Base-by-base conservation (phyloP, 2,888 invertebrate genomes). In the Ophion slaviceki region DNA sequence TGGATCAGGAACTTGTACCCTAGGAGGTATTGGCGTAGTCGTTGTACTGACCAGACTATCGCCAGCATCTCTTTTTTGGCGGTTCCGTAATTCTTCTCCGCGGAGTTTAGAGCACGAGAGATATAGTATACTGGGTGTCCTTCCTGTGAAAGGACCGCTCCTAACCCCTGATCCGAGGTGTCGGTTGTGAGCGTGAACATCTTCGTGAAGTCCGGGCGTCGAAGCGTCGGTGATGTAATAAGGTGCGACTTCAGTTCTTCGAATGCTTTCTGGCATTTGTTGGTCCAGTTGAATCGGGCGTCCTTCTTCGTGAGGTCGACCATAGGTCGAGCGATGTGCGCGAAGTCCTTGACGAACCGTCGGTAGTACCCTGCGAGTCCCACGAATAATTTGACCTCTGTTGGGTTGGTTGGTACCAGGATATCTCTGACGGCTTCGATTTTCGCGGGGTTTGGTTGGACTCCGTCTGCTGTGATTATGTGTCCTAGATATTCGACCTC, bases 321-420 rank as follows among this genome's bases (percentile, higher is more conserved):
- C 24, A 90, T 77, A 2, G 88, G 84, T 66, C 83, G 75, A 66
- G 88, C 90, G 64, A 85, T 61, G 7, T 87, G 78, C 24, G 91
- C 88, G 17, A 89, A 83, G 76, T 90, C 89, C 62, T 86, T 87
- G 40, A 92, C 87, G 84, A 89, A 91, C 87, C 88, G 88, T 45
- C 86, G 70, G 6, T 90, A 80, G 88, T 91, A 91, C 28, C 89
- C 91, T 4, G 89, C 86, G 61, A 91, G 74, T 8, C 92, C 92
- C 36, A 91, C 85, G 66, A 92, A 88, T 76, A 87, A 87, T 72
- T 90, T 87, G 1, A 92, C 53, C 14, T 88, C 88, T 84, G 88
- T 87, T 75, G 88, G 89, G 70, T 87, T 89, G 66, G 82, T 87
- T 40, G 90, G 90, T 20, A 32, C 14, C 47, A 87, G 85, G 82